A percentile compares a stretch with the other conserved stretches of the same genome.
Evolutionary conservation across 2,888 invertebrate species (phyloP).

Genomic region (Cephus sareptanus): DNA sequence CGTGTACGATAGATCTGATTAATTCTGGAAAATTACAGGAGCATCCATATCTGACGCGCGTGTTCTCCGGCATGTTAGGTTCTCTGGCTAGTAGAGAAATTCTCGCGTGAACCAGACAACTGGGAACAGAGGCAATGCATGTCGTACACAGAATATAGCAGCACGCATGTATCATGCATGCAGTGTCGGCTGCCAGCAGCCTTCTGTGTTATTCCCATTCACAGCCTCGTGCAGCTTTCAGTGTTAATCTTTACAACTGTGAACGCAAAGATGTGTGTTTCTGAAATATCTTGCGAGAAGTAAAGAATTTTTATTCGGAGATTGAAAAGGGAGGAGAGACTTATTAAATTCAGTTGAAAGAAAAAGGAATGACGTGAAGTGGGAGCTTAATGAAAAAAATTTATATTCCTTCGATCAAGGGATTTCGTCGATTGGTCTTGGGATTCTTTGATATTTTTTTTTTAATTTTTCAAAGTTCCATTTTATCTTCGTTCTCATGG

Average conservation of each 20-base stretch:
- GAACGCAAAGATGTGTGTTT: background rate
- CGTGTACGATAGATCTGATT: constrained; percentile 5
- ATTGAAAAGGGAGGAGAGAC: background rate
- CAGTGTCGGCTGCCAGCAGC: background rate
- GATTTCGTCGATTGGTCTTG: background rate
- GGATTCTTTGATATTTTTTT: background rate
- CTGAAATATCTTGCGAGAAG: background rate
- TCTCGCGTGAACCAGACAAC: background rate
- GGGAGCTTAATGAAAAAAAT: background rate
- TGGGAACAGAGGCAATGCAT: background rate
- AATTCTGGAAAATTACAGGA: constrained; percentile 33
- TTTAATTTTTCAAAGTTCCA: background rate
- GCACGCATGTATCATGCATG: background rate
- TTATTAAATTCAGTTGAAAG: background rate
- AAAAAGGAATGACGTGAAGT: background rate
- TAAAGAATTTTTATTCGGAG: background rate
- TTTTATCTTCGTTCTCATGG: background rate
- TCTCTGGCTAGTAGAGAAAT: background rate
- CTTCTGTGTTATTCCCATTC: background rate
- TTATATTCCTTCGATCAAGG: background rate
- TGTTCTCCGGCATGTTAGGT: background rate
- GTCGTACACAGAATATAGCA: background rate
- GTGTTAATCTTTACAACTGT: background rate
- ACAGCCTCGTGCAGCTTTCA: background rate
- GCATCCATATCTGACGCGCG: constrained; percentile 22